These are phyloP conservation scores for Zelostemma sp. DNA, from an alignment of 1,140 invertebrate species.

Conservation along the genomic window DNA sequence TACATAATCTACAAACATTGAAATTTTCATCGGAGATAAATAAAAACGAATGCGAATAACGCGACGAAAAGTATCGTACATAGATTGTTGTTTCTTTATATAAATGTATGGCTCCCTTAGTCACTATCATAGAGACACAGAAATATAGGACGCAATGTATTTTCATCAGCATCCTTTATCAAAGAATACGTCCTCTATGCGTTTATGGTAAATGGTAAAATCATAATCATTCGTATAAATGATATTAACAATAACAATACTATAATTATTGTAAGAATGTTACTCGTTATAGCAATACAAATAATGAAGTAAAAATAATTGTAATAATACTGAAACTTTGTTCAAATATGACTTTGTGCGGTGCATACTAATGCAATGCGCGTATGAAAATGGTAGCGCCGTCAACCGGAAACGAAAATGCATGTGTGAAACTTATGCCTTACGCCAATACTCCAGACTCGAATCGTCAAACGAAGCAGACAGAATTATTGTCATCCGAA, in stretches of 20 bases:
- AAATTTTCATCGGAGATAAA: conserved; percentile 52
- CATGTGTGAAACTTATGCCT: conserved; percentile 49
- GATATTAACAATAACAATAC: conserved; percentile 8
- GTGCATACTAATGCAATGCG: conserved; percentile 45
- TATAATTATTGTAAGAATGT: conserved; percentile 41
- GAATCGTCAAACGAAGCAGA: conserved; percentile 53
- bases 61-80: conserved; percentile 45
- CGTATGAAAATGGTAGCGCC: conserved; percentile 21
- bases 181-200: conserved; percentile 14
- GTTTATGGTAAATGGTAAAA: conserved; percentile 44
- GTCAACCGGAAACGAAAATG: conserved; percentile 45
- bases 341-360: conserved; percentile 53
- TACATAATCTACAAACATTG: conserved; percentile 58
- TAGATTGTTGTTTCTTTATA: conserved; percentile 36
- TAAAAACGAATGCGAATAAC: conserved; percentile 37
- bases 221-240: conserved; percentile 21
- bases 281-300: conserved; percentile 11
- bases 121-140: conserved; percentile 52
- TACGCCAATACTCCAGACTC: conserved; percentile 44
- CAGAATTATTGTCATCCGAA: conserved; percentile 62
- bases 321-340: conserved; percentile 50
- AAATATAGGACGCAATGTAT: conserved; percentile 53
- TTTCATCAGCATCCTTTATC: conserved; percentile 6
- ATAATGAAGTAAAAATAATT: conserved; percentile 24
- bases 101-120: conserved; percentile 41